Evolutionary conservation across 2,797 vertebrate species (phyloP), one percentile per base, ranked within the genome.

Genomic region (Morus bassanus): DNA sequence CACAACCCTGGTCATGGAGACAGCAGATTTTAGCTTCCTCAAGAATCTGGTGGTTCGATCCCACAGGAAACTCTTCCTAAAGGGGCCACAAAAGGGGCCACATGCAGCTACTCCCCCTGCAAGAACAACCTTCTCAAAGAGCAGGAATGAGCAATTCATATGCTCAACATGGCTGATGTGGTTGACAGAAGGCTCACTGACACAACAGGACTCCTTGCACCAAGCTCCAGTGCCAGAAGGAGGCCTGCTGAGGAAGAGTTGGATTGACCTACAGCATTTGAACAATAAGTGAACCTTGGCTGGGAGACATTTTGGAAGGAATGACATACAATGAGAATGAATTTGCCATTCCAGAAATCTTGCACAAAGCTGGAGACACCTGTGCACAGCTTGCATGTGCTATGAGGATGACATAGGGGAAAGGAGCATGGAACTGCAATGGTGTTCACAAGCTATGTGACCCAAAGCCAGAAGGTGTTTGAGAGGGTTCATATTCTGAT

Each of bases 91-190:
- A 23, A 53, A 37, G 15, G 19, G 8, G 15, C 8, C 37, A 28
- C 9, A 14, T 13, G 14, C 18, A 86, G 33, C 39, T 37, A 39
- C 24, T 61, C 35, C 11, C 16, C 17, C 59, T 61, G 56, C 19
- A 51, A 50, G 27, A 51, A 35, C 13, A 43, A 37, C 19, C 23
- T 54, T n/a, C 39, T 51, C 10, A 24, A 61, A 70, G 30, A 54
- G n/a, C 17, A 39, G 23, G 16, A 50, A 45, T 0, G 6, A 60
- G 16, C 2, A 6, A 2, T 67, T 53, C 25, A 31, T 21, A 39
- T 7, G 4, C 4, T 14, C 11, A 27, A 5, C 37, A 24, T 51
- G 37, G 13, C 14, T 2, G 3, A 14, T 18, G 9, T 4, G 2
- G 18, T 9, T 11, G 37, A 18, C 33, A 68, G 7, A 76, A 60